phyloP scores from a whole-genome alignment of 2,113 vertebrate genomes.

The Etia nguti region DNA sequence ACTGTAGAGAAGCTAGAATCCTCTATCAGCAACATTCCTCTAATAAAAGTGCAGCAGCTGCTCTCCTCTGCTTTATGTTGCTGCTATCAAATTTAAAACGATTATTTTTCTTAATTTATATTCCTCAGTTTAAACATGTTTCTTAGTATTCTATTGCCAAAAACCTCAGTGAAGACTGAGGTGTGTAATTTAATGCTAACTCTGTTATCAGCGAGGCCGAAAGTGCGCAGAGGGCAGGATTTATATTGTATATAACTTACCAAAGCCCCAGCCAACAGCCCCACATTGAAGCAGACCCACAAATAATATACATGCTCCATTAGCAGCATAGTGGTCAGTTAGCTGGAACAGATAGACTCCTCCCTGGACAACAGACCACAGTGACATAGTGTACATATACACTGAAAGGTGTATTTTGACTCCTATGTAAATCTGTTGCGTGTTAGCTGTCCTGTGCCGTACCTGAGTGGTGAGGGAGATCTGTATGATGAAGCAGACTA shows the following conservation, averaged over 20 bases:
- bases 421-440: not conserved
- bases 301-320: constrained; percentile 42
- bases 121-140: not conserved
- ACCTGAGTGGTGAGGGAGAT: constrained; percentile 35
- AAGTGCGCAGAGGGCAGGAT: too few relatives aligned
- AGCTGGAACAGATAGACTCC: constrained; percentile 57
- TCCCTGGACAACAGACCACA: constrained; percentile 26
- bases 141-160: not conserved
- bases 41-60: not conserved
- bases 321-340: constrained; percentile 26
- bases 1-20: not conserved
- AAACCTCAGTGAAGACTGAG: not conserved
- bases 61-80: not conserved
- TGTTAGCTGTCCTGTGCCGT: not conserved
- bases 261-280: constrained; percentile 52
- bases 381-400: not conserved
- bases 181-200: not conserved
- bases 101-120: not conserved
- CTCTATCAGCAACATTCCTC: not conserved
- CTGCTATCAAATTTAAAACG: not conserved
- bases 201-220: too few relatives aligned
- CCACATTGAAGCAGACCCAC: constrained; percentile 29
- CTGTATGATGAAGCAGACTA: constrained; percentile 8
- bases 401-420: not conserved
- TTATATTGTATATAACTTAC: not conserved